A percentile compares a stretch with the other conserved stretches of the same genome.
These are phyloP conservation scores for Tetranychus truncatus DNA, from an alignment of 2,888 invertebrate genomes.

Conservation along the genomic window DNA sequence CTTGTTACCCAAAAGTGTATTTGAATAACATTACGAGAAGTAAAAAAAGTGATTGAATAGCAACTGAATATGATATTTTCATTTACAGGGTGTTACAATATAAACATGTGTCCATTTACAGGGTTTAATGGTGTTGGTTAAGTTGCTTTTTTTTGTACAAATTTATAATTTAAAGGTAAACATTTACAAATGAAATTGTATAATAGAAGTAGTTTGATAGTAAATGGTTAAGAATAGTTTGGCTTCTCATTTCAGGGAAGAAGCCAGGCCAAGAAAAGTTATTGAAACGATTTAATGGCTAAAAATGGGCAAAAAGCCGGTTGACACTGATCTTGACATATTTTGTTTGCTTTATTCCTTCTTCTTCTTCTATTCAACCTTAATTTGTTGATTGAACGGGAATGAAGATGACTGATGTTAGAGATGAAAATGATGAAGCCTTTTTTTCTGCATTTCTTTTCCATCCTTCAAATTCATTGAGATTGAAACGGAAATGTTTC, in stretches of 20 bases:
- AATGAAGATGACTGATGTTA: background rate
- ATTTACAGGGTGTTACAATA: no score
- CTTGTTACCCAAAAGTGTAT: no score
- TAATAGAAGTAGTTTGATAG: no score
- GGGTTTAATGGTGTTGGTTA: no score
- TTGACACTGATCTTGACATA: conserved; percentile 1
- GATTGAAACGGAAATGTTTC: background rate
- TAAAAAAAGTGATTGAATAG: conserved; percentile 5
- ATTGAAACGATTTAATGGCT: background rate
- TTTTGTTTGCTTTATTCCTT: background rate
- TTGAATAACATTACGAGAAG: background rate
- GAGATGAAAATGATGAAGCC: background rate
- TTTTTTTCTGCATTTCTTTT: background rate
- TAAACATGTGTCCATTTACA: no score
- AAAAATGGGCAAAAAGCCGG: background rate
- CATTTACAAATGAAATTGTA: no score
- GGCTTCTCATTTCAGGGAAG: background rate
- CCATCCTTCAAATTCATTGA: background rate
- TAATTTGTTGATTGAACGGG: background rate
- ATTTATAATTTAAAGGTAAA: no score
- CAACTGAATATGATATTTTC: no score
- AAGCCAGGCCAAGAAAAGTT: background rate
- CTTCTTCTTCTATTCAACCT: background rate
- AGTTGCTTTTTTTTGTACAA: no score
- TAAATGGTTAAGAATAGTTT: background rate